Base-by-base conservation (phyloP, 2,888 invertebrate genomes). In the Digitonthophagus gazella region DNA sequence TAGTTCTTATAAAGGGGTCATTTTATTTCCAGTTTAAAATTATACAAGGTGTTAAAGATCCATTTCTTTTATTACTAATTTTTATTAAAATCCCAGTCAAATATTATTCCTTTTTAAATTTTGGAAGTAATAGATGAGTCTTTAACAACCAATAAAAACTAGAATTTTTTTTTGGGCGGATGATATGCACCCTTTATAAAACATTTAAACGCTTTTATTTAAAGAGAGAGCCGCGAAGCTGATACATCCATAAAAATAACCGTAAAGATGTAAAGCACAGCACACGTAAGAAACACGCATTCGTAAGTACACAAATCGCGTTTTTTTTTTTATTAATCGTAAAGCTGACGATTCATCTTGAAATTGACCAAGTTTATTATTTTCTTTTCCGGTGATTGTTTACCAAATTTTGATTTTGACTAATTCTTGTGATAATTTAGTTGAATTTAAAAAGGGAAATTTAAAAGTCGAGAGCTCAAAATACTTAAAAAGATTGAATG, bases 41-140 rank as follows among this genome's bases (percentile, higher is more conserved):
- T n/a, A n/a, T n/a, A n/a, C n/a, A n/a, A n/a, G n/a, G n/a, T n/a
- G n/a, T n/a, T n/a, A n/a, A n/a, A n/a, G n/a, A n/a, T n/a, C n/a
- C n/a, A n/a, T n/a, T n/a, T n/a, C n/a, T n/a, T n/a, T n/a, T n/a
- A n/a, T n/a, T n/a, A n/a, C n/a, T n/a, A n/a, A n/a, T n/a, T n/a
- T n/a, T n/a, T n/a, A n/a, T n/a, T n/a, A n/a, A n/a, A n/a, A n/a
- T n/a, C n/a, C n/a, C n/a, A n/a, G n/a, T n/a, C n/a, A n/a, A n/a
- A n/a, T n/a, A n/a, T n/a, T n/a, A n/a, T n/a, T n/a, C n/a, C n/a
- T n/a, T n/a, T n/a, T n/a, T n/a, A n/a, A n/a, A n/a, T n/a, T 15
- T 14, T 67, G 18, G 14, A 58, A 61, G 65, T 67, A 66, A 18
- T 56, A 15, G 56, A 56, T 56, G 14, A 56, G 15, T 56, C n/a